Conservation (phyloP, 2,797 vertebrate genomes). For the Mallotus villosus region DNA sequence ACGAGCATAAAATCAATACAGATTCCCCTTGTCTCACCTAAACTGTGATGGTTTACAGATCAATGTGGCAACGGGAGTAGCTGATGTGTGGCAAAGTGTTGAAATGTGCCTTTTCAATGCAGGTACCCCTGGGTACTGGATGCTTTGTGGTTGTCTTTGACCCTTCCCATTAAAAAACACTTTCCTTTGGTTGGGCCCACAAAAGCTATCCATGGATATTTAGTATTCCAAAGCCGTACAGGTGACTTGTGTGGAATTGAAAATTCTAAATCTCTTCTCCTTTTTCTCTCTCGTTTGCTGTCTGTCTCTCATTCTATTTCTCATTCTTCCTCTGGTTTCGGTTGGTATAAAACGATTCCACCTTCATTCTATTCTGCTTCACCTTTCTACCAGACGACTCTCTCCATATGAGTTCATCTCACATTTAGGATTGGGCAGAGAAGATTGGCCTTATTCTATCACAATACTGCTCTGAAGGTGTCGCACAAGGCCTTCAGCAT, state of each 20-base stretch:
- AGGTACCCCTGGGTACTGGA: background rate
- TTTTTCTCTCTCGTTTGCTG: conserved; percentile 2
- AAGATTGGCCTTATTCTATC: background rate
- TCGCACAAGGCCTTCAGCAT: background rate
- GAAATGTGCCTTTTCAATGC: background rate
- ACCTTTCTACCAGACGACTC: background rate
- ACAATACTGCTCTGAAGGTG: background rate
- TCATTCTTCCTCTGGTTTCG: background rate
- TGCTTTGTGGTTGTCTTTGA: background rate
- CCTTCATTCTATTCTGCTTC: background rate
- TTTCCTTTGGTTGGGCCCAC: background rate
- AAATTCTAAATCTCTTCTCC: background rate
- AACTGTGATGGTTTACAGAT: conserved; percentile 1
- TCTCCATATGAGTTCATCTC: background rate
- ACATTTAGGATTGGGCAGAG: background rate
- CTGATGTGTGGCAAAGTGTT: background rate
- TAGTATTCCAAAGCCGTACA: background rate
- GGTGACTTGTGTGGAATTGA: background rate
- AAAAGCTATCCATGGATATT: background rate
- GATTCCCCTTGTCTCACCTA: background rate
- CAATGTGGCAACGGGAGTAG: background rate
- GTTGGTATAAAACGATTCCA: background rate
- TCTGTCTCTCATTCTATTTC: conserved; percentile 2
- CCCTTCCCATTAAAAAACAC: background rate
- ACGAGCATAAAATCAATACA: background rate